Conservation (phyloP, 2,113 vertebrate species). For the Glaucidium brasilianum region DNA sequence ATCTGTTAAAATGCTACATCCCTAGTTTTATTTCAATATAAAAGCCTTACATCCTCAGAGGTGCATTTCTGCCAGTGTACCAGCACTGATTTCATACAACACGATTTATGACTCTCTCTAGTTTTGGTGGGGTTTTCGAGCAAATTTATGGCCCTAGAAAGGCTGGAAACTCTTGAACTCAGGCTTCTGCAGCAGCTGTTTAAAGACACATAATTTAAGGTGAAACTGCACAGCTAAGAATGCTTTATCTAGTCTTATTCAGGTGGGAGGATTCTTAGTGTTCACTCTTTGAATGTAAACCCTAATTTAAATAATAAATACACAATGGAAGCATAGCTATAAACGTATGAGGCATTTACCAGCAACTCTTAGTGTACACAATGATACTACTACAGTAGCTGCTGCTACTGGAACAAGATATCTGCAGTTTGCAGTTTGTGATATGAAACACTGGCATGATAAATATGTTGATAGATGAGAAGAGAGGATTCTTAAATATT, state of each 20-base stretch:
- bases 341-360: not conserved
- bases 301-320: not conserved
- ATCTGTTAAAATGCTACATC: not conserved
- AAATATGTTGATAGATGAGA: not conserved
- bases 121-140: not conserved
- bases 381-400: not conserved
- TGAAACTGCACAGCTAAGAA: not conserved
- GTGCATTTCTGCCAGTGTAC: not conserved
- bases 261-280: not conserved
- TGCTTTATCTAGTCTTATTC: not conserved
- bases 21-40: not conserved
- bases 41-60: not conserved
- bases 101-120: not conserved
- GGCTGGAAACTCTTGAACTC: not conserved
- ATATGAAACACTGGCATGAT: not conserved
- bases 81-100: not conserved
- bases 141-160: not conserved
- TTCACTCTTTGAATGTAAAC: not conserved
- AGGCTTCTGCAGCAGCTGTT: not conserved
- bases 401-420: not conserved
- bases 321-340: not conserved
- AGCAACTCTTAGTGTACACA: not conserved
- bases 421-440: not conserved
- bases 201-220: not conserved
- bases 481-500: not conserved